Evolutionary conservation across 2,888 invertebrate genomes (phyloP).

Genomic region (Nasonia oneida): DNA sequence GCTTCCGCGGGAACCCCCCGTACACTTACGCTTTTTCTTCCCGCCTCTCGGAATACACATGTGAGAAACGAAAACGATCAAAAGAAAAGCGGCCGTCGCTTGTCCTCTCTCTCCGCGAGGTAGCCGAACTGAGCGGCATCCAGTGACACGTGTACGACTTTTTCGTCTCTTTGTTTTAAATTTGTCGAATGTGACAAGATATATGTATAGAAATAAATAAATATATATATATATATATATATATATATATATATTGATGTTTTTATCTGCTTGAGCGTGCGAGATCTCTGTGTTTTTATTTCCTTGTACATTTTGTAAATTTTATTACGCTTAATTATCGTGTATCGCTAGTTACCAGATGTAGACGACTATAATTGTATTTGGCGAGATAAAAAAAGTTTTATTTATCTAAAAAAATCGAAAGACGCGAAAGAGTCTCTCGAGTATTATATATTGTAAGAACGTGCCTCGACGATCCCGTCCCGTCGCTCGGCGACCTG

Average conservation of each 20-base stretch:
- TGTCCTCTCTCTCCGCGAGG: not conserved
- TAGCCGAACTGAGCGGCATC: not conserved
- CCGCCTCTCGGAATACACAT: not conserved
- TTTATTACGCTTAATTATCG: constrained; percentile 12
- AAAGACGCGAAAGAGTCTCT: not conserved
- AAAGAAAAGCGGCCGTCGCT: not conserved
- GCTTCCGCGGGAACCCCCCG: constrained; percentile 53
- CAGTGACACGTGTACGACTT: not conserved
- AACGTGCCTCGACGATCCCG: not conserved
- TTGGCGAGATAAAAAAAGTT: constrained; percentile 9
- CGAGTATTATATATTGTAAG: not conserved
- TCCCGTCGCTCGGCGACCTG: not conserved
- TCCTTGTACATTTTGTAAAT: constrained; percentile 57
- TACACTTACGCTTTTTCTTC: constrained; percentile 36
- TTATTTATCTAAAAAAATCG: constrained; percentile 31
- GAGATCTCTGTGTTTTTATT: constrained; percentile 28
- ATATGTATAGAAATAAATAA: not conserved
- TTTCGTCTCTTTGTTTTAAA: constrained; percentile 6
- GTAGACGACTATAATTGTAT: constrained; percentile 5
- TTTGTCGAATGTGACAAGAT: constrained; percentile 10
- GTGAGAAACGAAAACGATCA: constrained; percentile 12
- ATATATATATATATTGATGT: constrained; percentile 1
- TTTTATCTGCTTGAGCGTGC: constrained; percentile 22
- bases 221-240: not conserved
- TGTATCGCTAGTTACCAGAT: constrained; percentile 31